phyloP scores from a whole-genome alignment of 2,113 vertebrate species.

The Pomatorhinus ruficollis region DNA sequence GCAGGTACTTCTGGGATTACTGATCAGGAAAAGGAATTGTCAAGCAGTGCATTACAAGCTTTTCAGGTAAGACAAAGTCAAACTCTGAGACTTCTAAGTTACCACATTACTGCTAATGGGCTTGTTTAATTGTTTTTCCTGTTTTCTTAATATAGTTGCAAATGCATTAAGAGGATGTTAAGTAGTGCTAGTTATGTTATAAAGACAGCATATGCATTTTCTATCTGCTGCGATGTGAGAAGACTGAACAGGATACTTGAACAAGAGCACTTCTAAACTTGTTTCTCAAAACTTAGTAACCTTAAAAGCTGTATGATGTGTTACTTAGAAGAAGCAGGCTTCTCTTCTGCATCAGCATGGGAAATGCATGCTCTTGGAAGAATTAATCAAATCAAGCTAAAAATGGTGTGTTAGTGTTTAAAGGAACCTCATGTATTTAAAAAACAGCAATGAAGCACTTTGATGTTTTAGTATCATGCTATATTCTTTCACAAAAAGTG shows the following conservation, averaged over 20 bases:
- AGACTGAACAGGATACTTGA: not conserved
- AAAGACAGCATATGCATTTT: not conserved
- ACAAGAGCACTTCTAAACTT: not conserved
- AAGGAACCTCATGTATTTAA: not conserved
- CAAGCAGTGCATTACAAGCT: conserved; percentile 83
- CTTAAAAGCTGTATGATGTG: not conserved
- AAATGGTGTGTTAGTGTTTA: not conserved
- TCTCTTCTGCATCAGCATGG: not conserved
- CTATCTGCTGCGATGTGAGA: not conserved
- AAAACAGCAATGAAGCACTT: not conserved
- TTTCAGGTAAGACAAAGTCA: conserved; percentile 80
- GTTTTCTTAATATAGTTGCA: not conserved
- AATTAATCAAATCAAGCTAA: not conserved
- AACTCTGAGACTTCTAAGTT: not conserved
- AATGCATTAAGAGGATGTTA: not conserved
- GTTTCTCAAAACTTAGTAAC: not conserved
- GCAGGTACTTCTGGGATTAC: conserved; percentile 81
- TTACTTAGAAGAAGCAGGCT: not conserved
- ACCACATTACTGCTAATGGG: not conserved
- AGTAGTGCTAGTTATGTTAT: not conserved
- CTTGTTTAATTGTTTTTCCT: not conserved
- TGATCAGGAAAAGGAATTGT: conserved; percentile 92
- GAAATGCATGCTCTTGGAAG: not conserved
- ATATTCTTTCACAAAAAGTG: not conserved
- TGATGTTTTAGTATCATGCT: not conserved